Conservation (phyloP, 2,797 vertebrate genomes). For the Scarus forsteni region DNA sequence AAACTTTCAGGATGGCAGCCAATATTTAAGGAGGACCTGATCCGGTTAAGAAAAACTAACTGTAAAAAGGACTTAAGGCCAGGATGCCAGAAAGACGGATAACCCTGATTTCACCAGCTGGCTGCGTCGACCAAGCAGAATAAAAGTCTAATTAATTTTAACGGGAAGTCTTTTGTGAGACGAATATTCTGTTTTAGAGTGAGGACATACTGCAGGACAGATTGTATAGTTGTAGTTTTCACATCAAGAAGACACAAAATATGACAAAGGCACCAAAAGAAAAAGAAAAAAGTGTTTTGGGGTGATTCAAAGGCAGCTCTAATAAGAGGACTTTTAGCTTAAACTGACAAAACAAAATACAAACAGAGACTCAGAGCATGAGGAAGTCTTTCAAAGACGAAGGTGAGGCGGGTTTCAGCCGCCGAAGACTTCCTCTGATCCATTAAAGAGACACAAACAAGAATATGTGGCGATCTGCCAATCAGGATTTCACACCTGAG, state of each 20-base stretch:
- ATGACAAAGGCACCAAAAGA: background rate
- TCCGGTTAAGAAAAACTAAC: slow-evolving; percentile 45
- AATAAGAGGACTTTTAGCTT: background rate
- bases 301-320: background rate
- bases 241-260: background rate
- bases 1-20: too few species aligned
- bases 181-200: slow-evolving; percentile 16
- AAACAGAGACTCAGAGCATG: too few species aligned
- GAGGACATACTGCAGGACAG: slow-evolving; percentile 13
- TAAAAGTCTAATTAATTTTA: slow-evolving; percentile 60
- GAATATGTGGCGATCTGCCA: slow-evolving; percentile 37
- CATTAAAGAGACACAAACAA: slow-evolving; percentile 35
- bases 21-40: slow-evolving; percentile 22
- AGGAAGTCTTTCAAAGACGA: slow-evolving; percentile 25
- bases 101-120: slow-evolving; percentile 60
- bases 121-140: slow-evolving; percentile 40
- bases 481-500: slow-evolving; percentile 29
- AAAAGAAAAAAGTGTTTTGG: background rate
- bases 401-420: slow-evolving; percentile 21
- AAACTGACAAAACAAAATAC: too few species aligned
- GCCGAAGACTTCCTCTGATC: slow-evolving; percentile 27
- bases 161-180: slow-evolving; percentile 38
- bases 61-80: slow-evolving; percentile 48
- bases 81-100: slow-evolving; percentile 65
- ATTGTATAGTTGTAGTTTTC: background rate